These are phyloP conservation scores for Colletes collaris DNA, from an alignment of 2,888 invertebrate genomes.

Conservation along the genomic window DNA sequence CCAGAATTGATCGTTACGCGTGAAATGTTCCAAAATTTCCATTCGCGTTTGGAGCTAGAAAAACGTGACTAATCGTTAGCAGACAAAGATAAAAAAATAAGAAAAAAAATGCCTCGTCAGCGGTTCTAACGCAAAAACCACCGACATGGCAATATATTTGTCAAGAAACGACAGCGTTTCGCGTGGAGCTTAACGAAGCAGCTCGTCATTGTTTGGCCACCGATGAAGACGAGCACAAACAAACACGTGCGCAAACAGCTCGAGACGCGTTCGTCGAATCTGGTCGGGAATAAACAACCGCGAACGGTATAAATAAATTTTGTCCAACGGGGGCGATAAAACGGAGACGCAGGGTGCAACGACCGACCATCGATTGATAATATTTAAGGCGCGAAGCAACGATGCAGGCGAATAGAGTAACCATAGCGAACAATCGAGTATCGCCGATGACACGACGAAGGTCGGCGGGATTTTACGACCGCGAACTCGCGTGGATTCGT, in stretches of 20 bases:
- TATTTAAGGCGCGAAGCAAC: not conserved
- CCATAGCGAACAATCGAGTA: slow-evolving; percentile 4
- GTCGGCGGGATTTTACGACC: slow-evolving; percentile 4
- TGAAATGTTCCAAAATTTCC: too few species aligned
- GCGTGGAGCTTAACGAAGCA: slow-evolving; percentile 25
- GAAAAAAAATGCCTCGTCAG: too few species aligned
- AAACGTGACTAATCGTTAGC: too few species aligned
- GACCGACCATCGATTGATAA: slow-evolving; percentile 18
- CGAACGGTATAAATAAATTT: slow-evolving; percentile 38
- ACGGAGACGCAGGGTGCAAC: slow-evolving; percentile 10
- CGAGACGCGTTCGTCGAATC: slow-evolving; percentile 35
- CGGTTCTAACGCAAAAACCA: not conserved
- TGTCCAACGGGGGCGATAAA: slow-evolving; percentile 29
- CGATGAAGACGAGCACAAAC: slow-evolving; percentile 16
- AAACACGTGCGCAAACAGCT: slow-evolving; percentile 45
- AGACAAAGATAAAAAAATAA: too few species aligned
- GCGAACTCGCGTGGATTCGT: not conserved
- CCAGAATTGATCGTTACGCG: too few species aligned
- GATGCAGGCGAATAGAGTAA: not conserved
- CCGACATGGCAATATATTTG: not conserved
- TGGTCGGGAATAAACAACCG: slow-evolving; percentile 32
- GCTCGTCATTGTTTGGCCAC: slow-evolving; percentile 26
- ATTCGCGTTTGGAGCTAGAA: too few species aligned
- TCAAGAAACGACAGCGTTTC: not conserved
- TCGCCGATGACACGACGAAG: slow-evolving; percentile 9